phyloP scores from a whole-genome alignment of 1,140 invertebrate genomes.

The Dendrolimus punctatus region DNA sequence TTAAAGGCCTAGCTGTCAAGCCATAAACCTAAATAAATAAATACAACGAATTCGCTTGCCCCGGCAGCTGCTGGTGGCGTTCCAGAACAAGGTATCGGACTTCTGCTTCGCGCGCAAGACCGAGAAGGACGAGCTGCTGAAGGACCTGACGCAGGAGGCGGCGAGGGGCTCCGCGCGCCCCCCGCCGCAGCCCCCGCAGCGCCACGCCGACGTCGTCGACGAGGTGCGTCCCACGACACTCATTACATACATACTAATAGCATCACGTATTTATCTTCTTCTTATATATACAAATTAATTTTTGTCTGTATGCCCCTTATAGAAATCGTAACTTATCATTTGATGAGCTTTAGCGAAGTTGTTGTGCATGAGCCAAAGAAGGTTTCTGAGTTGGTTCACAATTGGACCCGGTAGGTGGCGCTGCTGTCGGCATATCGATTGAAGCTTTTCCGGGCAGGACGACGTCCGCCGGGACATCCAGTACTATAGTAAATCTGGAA shows the following conservation, averaged over 20 bases:
- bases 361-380: too few relatives aligned
- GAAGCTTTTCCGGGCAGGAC: too few relatives aligned
- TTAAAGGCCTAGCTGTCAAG: too few relatives aligned
- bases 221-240: too few relatives aligned
- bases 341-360: too few relatives aligned
- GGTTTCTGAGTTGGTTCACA: too few relatives aligned
- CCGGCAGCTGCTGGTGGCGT: slow-evolving; percentile 87
- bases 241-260: not conserved
- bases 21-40: too few relatives aligned
- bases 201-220: slow-evolving; percentile 55
- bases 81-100: slow-evolving; percentile 98
- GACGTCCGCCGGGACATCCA: too few relatives aligned
- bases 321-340: too few relatives aligned
- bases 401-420: too few relatives aligned
- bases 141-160: slow-evolving; percentile 87
- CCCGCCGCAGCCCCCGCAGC: slow-evolving; percentile 75
- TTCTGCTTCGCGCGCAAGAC: slow-evolving; percentile 99
- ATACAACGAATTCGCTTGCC: not conserved
- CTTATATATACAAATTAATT: not conserved
- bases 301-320: not conserved
- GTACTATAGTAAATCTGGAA: too few relatives aligned
- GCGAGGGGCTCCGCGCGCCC: slow-evolving; percentile 72
- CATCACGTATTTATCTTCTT: not conserved
- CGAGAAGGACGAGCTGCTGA: slow-evolving; percentile 97
- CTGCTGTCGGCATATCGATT: too few relatives aligned